Base-by-base conservation (phyloP, 2,113 vertebrate species). In the Alligator mississippiensis region DNA sequence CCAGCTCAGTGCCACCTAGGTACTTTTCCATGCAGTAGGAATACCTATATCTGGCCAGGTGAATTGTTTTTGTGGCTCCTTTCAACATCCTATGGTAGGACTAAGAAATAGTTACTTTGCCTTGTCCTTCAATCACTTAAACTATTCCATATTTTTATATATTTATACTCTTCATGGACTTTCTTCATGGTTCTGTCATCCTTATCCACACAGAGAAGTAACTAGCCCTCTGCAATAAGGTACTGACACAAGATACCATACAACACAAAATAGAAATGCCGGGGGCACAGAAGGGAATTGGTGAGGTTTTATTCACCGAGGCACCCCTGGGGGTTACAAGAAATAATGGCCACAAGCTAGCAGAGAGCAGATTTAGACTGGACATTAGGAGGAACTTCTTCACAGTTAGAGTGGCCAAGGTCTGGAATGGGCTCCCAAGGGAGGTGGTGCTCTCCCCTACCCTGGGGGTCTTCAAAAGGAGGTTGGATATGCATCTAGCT, bases 11-110 rank as follows among this genome's bases (percentile, higher is more conserved):
- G 57, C n/a, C 28, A 16, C 27, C 47, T 54, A 9, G 30, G 17
- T 34, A 25, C 34, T 77, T 68, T 81, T 76, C 27, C 64, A 8
- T 47, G 47, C 8, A 27, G 4, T 3, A 28, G 47, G 3, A 68
- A 18, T 9, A 27, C 30, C 70, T 47, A 38, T 11, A 59, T 8
- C 58, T 77, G 30, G 68, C 30, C 30, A 21, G 5, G 30, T 62
- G 13, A 8, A 34, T 6, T 0, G 4, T 21, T 4, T 22, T 76
- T 70, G 10, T 27, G 16, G 16, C 11, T 1, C 12, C 76, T 70
- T 77, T 68, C 16, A 30, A 68, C 22, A 57, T 77, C 58, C 58
- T 2, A 1, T 22, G 59, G 22, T 7, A 28, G 14, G 28, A 57
- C 22, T 68, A 68, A 68, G 18, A 17, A 30, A 19, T 28, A 10